phyloP scores from a whole-genome alignment of 2,113 vertebrate species.

The western clawed frog (Xenopus tropicalis) region DNA sequence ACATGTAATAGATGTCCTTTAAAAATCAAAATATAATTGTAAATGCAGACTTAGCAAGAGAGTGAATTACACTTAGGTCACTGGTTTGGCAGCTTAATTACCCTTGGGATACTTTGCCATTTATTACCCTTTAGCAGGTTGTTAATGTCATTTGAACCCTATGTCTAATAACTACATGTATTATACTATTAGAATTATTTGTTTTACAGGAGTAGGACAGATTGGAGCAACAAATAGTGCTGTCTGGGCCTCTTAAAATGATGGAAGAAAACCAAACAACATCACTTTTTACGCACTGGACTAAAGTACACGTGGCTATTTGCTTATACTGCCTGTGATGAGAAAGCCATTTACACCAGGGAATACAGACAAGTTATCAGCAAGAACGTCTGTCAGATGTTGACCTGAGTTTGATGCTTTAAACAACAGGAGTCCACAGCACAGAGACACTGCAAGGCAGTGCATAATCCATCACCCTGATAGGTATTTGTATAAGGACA shows the following conservation, averaged over 20 bases:
- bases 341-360: slow-evolving; percentile 27
- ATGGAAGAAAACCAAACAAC: slow-evolving; percentile 28
- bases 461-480: slow-evolving; percentile 36
- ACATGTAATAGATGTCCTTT: too few species aligned
- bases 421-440: slow-evolving; percentile 32
- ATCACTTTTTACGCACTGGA: slow-evolving; percentile 12
- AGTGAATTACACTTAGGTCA: background rate
- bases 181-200: slow-evolving; percentile 5
- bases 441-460: slow-evolving; percentile 6
- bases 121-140: background rate
- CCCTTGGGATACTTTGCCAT: background rate
- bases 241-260: slow-evolving; percentile 21
- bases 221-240: slow-evolving; percentile 3
- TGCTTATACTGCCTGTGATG: slow-evolving; percentile 22
- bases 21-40: background rate
- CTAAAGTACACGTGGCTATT: slow-evolving; percentile 22
- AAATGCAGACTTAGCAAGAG: background rate
- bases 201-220: slow-evolving; percentile 19
- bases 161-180: slow-evolving; percentile 6
- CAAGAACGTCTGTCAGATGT: slow-evolving; percentile 24
- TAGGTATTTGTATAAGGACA: slow-evolving; percentile 42
- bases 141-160: background rate
- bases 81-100: background rate
- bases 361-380: slow-evolving; percentile 26
- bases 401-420: slow-evolving; percentile 37